Conservation (phyloP, 2,888 invertebrate species). For the Lycophotia porphyrea region DNA sequence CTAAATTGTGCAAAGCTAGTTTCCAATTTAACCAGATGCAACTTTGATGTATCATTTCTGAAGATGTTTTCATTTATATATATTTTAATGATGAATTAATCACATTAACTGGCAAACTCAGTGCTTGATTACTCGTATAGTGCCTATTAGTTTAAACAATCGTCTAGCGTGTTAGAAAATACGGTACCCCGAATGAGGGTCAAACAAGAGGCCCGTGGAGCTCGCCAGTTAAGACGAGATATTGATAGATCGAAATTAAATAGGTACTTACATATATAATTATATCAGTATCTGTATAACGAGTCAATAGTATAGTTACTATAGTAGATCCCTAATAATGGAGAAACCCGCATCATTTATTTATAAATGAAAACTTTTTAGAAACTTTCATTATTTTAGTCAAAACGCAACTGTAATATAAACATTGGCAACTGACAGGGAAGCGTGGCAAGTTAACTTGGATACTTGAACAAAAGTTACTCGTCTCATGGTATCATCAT, state of each 20-base stretch:
- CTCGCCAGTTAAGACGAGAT: neutral
- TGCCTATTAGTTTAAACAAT: conserved; percentile 1
- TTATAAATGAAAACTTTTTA: no score
- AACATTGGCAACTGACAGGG: neutral
- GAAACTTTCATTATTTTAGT: neutral
- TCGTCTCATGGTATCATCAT: neutral
- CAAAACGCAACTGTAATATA: neutral
- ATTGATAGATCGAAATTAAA: neutral
- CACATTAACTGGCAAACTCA: neutral
- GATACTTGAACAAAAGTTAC: neutral
- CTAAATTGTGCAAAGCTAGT: neutral
- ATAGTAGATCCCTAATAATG: neutral
- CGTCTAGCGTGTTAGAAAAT: neutral
- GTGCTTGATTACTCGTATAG: no score
- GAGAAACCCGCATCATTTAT: neutral
- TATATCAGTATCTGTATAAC: neutral
- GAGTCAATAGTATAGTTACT: neutral
- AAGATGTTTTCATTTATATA: neutral
- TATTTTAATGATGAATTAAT: neutral
- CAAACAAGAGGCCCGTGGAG: neutral
- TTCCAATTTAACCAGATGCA: neutral
- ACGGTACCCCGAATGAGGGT: neutral
- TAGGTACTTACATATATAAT: neutral
- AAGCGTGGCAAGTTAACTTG: neutral
- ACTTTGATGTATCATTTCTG: neutral